phyloP scores from a whole-genome alignment of 64 coral and sea anemone genomes.

The Acropora tenuis region DNA sequence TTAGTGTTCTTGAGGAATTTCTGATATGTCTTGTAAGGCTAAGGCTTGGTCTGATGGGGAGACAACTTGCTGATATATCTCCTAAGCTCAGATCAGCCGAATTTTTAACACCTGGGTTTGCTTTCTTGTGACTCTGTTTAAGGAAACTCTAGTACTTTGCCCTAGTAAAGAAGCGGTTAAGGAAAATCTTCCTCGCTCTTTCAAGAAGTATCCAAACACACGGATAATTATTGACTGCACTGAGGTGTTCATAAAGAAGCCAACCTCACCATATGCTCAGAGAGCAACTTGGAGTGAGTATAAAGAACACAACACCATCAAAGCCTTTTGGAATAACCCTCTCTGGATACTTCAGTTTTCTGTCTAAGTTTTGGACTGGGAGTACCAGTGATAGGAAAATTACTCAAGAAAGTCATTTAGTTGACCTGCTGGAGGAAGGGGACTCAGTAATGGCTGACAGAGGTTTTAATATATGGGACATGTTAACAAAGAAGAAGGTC shows the following conservation, averaged over 20 bases:
- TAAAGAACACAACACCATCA: slow-evolving; percentile 52
- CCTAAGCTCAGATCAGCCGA: slow-evolving; percentile 39
- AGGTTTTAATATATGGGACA: slow-evolving; percentile 44
- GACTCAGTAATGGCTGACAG: slow-evolving; percentile 59
- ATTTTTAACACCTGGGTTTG: slow-evolving; percentile 68
- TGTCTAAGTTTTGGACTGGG: slow-evolving; percentile 65
- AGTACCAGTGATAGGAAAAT: slow-evolving; percentile 52
- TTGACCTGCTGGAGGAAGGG: slow-evolving; percentile 51
- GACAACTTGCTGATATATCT: slow-evolving; percentile 59
- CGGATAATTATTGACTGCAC: slow-evolving; percentile 61
- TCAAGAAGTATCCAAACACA: slow-evolving; percentile 60
- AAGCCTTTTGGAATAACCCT: slow-evolving; percentile 44
- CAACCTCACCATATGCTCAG: slow-evolving; percentile 44
- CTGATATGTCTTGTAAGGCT: slow-evolving; percentile 54
- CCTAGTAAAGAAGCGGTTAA: slow-evolving; percentile 37
- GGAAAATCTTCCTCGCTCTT: slow-evolving; percentile 40
- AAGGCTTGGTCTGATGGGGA: slow-evolving; percentile 66
- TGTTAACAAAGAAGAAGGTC: slow-evolving; percentile 66
- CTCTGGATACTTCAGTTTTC: slow-evolving; percentile 65
- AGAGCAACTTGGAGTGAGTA: slow-evolving; percentile 36
- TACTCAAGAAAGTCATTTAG: slow-evolving; percentile 44
- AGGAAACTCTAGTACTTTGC: slow-evolving; percentile 52
- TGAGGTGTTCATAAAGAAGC: slow-evolving; percentile 60
- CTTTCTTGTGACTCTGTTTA: slow-evolving; percentile 56
- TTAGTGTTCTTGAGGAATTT: slow-evolving; percentile 40